These are phyloP conservation scores for Mesorhabditis sp. DNA, from an alignment of 2,888 invertebrate species.

Conservation along the genomic window DNA sequence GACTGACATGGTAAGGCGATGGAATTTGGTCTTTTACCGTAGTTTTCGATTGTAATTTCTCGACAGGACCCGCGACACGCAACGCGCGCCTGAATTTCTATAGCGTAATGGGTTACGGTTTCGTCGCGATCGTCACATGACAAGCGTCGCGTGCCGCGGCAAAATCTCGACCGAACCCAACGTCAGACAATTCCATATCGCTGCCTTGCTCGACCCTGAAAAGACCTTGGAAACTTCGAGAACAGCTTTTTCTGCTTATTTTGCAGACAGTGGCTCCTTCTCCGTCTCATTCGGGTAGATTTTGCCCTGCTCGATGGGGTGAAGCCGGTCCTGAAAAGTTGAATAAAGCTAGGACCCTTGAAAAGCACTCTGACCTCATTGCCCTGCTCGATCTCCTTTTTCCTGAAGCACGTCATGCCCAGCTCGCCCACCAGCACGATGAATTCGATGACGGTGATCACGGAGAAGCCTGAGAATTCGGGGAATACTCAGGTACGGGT, in stretches of 20 bases:
- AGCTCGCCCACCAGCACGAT: constrained; percentile 39
- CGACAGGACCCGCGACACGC: too few species aligned
- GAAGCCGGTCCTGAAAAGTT: neutral
- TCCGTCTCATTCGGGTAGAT: neutral
- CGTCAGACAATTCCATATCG: too few species aligned
- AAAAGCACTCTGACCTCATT: neutral
- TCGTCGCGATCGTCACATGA: too few species aligned
- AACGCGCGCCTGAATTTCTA: too few species aligned
- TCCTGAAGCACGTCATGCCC: constrained; percentile 20
- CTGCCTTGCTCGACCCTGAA: too few species aligned
- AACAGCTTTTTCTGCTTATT: neutral
- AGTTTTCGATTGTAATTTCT: too few species aligned
- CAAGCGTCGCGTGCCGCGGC: too few species aligned
- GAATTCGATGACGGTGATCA: constrained; percentile 54
- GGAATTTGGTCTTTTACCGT: too few species aligned
- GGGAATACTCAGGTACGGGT: neutral
- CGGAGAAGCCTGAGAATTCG: constrained; percentile 34
- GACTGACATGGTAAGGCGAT: too few species aligned
- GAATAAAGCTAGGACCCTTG: neutral
- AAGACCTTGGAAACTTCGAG: neutral
- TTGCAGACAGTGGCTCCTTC: neutral
- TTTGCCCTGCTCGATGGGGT: constrained; percentile 1
- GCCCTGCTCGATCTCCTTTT: neutral
- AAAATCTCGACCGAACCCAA: too few species aligned
- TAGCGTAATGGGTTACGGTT: too few species aligned